Percentiles rank a stretch among this genome's conserved stretches.
These are phyloP conservation scores for Pithys albifrons DNA, from an alignment of 2,113 vertebrate species.

Conservation along the genomic window DNA sequence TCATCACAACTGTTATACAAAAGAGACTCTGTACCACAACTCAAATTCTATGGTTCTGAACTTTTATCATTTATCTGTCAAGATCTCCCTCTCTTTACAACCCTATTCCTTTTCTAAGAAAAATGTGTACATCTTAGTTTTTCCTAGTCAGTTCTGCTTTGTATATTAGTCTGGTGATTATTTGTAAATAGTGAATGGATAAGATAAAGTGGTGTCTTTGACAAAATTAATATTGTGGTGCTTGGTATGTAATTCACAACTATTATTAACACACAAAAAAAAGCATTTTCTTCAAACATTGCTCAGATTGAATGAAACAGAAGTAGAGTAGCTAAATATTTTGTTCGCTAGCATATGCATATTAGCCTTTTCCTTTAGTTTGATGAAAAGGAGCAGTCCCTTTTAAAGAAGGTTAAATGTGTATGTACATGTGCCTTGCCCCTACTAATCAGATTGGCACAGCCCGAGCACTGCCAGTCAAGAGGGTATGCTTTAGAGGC, in stretches of 20 bases:
- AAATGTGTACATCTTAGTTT: not conserved
- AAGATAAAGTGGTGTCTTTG: not conserved
- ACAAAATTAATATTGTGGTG: not conserved
- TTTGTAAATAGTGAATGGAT: not conserved
- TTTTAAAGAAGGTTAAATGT: not conserved
- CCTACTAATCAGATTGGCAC: not conserved
- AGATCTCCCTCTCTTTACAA: not conserved
- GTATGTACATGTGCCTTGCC: accelerated
- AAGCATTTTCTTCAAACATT: not conserved
- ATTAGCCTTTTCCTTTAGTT: not conserved
- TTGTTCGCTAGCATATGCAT: not conserved
- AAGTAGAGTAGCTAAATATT: not conserved
- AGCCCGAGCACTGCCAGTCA: not conserved
- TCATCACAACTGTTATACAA: not conserved
- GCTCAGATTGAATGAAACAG: not conserved
- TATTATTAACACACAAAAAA: not conserved
- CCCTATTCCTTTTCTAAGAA: not conserved
- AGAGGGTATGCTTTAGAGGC: not conserved
- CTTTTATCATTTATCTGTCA: not conserved
- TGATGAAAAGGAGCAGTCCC: not conserved
- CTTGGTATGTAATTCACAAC: not conserved
- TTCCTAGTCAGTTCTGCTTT: not conserved
- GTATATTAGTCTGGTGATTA: not conserved
- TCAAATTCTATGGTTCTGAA: not conserved
- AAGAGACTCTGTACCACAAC: not conserved